phyloP scores from a whole-genome alignment of 1,140 invertebrate genomes.

The Trachelipus rathkii region DNA sequence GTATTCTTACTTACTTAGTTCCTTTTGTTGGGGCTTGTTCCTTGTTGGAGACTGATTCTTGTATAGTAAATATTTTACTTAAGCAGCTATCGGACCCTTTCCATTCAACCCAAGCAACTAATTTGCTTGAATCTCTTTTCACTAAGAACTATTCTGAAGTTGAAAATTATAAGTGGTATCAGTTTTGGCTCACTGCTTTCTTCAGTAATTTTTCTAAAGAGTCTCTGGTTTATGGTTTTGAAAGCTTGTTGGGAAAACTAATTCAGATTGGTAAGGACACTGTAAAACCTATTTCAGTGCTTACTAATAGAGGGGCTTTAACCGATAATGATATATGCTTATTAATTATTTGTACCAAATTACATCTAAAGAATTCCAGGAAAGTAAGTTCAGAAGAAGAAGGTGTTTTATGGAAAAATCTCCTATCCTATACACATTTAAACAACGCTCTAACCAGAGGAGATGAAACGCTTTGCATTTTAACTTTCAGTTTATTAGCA shows the following conservation, averaged over 20 bases:
- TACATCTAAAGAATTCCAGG: constrained; percentile 30
- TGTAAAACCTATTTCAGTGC: constrained; percentile 25
- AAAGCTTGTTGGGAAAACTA: constrained; percentile 36
- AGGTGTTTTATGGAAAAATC: constrained; percentile 30
- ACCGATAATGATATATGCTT: constrained; percentile 38
- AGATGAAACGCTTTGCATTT: constrained; percentile 51
- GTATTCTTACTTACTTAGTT: constrained; percentile 15
- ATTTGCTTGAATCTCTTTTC: constrained; percentile 22
- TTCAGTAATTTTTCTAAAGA: constrained; percentile 24
- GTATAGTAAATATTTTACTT: neutral
- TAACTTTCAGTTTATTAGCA: constrained; percentile 64
- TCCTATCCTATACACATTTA: constrained; percentile 36
- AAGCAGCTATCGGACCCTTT: constrained; percentile 12
- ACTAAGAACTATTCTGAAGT: constrained; percentile 12
- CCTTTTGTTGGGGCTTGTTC: constrained; percentile 12
- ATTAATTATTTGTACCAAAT: constrained; percentile 42
- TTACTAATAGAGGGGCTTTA: constrained; percentile 27
- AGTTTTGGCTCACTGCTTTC: constrained; percentile 23
- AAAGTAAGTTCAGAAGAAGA: constrained; percentile 2
- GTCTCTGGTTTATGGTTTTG: constrained; percentile 35
- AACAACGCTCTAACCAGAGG: constrained; percentile 30
- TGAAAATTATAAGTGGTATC: constrained; percentile 16
- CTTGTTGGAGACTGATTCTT: neutral
- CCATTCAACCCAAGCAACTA: neutral
- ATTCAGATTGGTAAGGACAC: constrained; percentile 28